Percentiles rank a stretch among this genome's conserved stretches.
phyloP scores from a whole-genome alignment of 2,797 vertebrate genomes.

The Gymnothorax javanicus region DNA sequence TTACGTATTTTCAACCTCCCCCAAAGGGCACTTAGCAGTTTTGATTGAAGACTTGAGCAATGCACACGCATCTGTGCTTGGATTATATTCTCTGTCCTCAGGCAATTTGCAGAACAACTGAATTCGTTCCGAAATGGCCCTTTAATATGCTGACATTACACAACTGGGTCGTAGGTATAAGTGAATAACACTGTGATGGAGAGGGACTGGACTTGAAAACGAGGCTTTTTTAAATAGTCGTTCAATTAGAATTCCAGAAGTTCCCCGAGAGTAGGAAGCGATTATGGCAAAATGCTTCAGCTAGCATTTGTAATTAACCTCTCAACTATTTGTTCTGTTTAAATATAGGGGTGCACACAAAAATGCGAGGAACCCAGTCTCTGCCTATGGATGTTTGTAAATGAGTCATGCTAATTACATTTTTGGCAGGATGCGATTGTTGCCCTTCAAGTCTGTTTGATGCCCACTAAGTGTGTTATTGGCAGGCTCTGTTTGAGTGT shows the following conservation, averaged over 20 bases:
- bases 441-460: conserved; percentile 40
- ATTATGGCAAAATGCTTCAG: conserved; percentile 82
- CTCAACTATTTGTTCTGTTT: conserved; percentile 81
- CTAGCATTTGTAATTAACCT: conserved; percentile 85
- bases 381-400: conserved; percentile 76
- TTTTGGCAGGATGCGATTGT: conserved; percentile 68
- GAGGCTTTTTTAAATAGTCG: conserved; percentile 68
- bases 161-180: conserved; percentile 80
- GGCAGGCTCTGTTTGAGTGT: conserved; percentile 42
- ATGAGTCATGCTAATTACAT: conserved; percentile 77
- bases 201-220: conserved; percentile 75
- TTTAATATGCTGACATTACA: conserved; percentile 78
- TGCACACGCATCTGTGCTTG: conserved; percentile 61
- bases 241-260: conserved; percentile 75
- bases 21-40: not conserved
- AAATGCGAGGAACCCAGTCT: conserved; percentile 72
- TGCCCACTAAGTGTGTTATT: conserved; percentile 43
- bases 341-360: conserved; percentile 76
- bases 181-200: conserved; percentile 80
- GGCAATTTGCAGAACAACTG: conserved; percentile 77
- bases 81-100: conserved; percentile 79
- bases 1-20: not conserved
- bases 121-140: conserved; percentile 75
- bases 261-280: conserved; percentile 80
- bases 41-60: not conserved